phyloP scores from a whole-genome alignment of 2,888 invertebrate genomes.

The Drosophila demipolita region DNA sequence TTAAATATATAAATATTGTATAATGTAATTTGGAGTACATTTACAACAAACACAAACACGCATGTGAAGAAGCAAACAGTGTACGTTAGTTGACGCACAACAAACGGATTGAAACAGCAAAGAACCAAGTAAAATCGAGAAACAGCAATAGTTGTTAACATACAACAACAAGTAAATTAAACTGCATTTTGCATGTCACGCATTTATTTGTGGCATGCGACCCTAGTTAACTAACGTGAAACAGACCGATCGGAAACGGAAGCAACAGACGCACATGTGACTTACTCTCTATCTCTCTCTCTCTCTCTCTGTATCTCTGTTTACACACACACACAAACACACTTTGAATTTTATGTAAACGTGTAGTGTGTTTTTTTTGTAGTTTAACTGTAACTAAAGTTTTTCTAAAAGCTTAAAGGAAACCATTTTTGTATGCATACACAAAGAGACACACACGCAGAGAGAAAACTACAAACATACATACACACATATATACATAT shows the following conservation, averaged over 20 bases:
- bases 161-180: conserved; percentile 1
- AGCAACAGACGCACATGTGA: conserved; percentile 48
- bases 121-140: conserved; percentile 10
- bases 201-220: conserved; percentile 31
- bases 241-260: conserved; percentile 26
- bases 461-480: conserved; percentile 1
- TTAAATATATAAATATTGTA: conserved; percentile 39
- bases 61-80: conserved; percentile 9
- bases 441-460: conserved; percentile 10
- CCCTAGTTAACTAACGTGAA: conserved; percentile 37
- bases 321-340: conserved; percentile 13
- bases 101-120: conserved; percentile 12
- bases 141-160: conserved; percentile 16
- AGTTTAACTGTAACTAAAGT: conserved; percentile 37
- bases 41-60: conserved; percentile 53
- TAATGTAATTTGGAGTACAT: conserved; percentile 63
- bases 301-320: neutral
- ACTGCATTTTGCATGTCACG: conserved; percentile 40
- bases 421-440: conserved; percentile 24
- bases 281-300: conserved; percentile 27
- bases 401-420: conserved; percentile 20
- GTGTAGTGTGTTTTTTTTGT: conserved; percentile 33
- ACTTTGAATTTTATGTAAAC: conserved; percentile 7
- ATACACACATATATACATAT: neutral
- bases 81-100: conserved; percentile 54